Percentiles rank a stretch among this genome's conserved stretches.
Conservation (phyloP, 2,113 vertebrate species). For the Istiophorus platypterus region DNA sequence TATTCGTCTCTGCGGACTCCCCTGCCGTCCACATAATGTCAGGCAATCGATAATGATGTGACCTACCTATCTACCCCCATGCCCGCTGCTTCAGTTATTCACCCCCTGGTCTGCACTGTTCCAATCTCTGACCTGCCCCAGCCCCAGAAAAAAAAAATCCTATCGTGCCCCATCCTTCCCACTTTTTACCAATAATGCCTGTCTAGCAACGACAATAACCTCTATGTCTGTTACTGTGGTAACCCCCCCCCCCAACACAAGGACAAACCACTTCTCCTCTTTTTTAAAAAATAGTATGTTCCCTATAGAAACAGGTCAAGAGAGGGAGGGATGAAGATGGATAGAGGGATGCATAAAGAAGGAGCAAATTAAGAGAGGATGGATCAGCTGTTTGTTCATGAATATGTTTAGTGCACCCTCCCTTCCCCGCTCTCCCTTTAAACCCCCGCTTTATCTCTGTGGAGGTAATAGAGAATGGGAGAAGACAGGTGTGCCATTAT, state of each 20-base stretch:
- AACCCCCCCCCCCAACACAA: constrained; percentile 48
- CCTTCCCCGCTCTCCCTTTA: not conserved
- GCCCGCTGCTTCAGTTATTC: constrained; percentile 72
- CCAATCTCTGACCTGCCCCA: constrained; percentile 66
- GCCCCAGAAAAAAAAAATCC: constrained; percentile 39
- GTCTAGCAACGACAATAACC: constrained; percentile 76
- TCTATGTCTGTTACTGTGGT: constrained; percentile 72
- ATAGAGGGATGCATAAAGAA: constrained; percentile 24
- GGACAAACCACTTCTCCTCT: constrained; percentile 29
- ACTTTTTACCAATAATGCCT: constrained; percentile 72
- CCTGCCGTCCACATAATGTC: constrained; percentile 76
- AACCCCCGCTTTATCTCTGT: constrained; percentile 31
- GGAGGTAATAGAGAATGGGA: constrained; percentile 61
- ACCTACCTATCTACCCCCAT: constrained; percentile 60
- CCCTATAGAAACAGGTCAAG: constrained; percentile 49
- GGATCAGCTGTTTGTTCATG: constrained; percentile 61
- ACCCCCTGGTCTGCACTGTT: constrained; percentile 57
- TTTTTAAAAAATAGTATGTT: constrained; percentile 28
- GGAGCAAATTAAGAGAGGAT: constrained; percentile 29
- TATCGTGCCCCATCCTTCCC: constrained; percentile 35
- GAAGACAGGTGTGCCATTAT: constrained; percentile 80
- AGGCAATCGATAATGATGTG: constrained; percentile 79
- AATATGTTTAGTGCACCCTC: constrained; percentile 45
- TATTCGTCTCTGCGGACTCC: constrained; percentile 72
- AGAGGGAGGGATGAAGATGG: constrained; percentile 14